phyloP scores from a whole-genome alignment of 1,140 invertebrate genomes.

The Triops longicaudatus region DNA sequence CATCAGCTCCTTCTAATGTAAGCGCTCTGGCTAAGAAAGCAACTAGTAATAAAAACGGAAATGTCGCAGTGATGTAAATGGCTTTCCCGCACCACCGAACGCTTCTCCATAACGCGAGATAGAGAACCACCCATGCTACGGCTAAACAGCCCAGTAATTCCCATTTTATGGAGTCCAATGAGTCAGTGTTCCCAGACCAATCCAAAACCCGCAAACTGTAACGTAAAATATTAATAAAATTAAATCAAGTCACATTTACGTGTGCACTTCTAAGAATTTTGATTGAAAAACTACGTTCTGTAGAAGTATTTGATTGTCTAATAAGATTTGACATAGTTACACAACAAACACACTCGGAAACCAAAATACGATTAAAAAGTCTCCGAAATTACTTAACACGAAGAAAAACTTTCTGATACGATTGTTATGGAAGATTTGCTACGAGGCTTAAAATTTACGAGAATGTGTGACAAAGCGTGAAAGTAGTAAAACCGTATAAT shows the following conservation, averaged over 20 bases:
- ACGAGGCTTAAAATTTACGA: background rate
- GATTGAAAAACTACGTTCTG: background rate
- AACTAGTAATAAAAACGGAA: constrained; percentile 43
- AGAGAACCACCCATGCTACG: constrained; percentile 60
- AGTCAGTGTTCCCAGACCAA: constrained; percentile 50
- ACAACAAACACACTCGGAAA: too few relatives aligned
- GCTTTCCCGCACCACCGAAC: constrained; percentile 59
- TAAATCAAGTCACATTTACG: background rate
- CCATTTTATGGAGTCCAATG: constrained; percentile 58
- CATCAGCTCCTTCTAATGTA: constrained; percentile 39
- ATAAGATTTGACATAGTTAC: too few relatives aligned
- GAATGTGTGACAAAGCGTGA: background rate
- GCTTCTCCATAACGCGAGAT: constrained; percentile 59
- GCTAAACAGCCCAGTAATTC: constrained; percentile 57
- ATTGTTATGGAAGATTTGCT: too few relatives aligned
- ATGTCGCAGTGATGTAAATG: constrained; percentile 45
- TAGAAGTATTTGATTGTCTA: background rate
- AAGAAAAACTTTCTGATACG: too few relatives aligned
- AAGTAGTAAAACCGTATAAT: background rate
- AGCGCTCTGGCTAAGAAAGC: constrained; percentile 42
- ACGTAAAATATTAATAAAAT: background rate
- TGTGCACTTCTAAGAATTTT: background rate
- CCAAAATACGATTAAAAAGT: too few relatives aligned
- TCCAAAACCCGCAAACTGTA: constrained; percentile 45
- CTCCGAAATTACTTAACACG: too few relatives aligned